Evolutionary conservation across 92 coral and sea anemone genomes (phyloP).

Genomic region (Plumapathes pennacea): DNA sequence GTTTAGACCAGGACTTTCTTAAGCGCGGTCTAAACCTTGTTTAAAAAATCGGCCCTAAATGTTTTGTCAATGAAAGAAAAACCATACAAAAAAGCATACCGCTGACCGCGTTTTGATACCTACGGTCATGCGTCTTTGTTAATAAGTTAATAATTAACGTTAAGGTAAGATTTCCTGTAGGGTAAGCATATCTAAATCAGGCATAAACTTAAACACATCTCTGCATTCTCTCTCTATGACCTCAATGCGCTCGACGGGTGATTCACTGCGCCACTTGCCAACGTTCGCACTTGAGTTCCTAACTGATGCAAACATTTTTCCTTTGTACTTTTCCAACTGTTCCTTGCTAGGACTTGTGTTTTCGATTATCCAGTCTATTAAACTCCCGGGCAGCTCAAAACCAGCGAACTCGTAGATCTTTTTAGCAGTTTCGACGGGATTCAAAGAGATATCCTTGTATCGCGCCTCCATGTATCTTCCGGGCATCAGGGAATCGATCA

Average conservation of each 20-base stretch:
- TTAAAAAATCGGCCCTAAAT: no score
- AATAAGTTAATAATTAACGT: no score
- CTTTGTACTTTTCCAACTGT: not conserved
- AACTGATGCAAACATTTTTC: conserved; percentile 5
- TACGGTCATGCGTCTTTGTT: no score
- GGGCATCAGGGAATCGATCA: not conserved
- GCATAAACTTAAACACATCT: conserved; percentile 8
- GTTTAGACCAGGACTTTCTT: no score
- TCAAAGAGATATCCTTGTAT: conserved; percentile 17
- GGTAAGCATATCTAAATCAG: no score
- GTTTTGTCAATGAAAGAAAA: no score
- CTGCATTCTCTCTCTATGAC: conserved; percentile 27
- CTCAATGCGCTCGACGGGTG: conserved; percentile 14
- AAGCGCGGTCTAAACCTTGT: no score
- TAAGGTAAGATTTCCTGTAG: no score
- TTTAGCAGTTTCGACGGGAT: conserved; percentile 9
- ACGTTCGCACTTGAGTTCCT: conserved; percentile 24
- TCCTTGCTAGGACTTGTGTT: conserved; percentile 29
- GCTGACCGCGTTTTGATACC: no score
- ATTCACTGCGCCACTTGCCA: conserved; percentile 18
- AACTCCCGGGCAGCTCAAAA: conserved; percentile 9
- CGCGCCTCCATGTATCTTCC: conserved; percentile 21
- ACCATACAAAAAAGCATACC: no score
- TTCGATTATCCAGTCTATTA: conserved; percentile 14
- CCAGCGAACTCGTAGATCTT: conserved; percentile 22